Evolutionary conservation across 37 sponge, comb jelly and placozoan genomes (phyloP).

Genomic region (Axinella damicornis): DNA sequence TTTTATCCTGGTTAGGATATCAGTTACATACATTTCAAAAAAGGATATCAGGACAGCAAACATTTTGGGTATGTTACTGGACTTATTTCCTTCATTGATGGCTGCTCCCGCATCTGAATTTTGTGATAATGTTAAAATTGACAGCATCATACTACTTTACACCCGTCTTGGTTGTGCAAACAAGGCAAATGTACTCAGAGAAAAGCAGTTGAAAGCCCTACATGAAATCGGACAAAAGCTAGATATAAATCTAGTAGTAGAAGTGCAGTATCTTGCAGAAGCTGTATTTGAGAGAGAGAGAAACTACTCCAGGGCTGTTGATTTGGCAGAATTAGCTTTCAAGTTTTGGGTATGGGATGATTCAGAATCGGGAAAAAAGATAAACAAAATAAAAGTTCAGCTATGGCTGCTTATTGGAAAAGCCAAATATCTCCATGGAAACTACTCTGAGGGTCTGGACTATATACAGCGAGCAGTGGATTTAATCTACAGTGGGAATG

Average conservation of each 20-base stretch:
- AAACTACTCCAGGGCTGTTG: background rate
- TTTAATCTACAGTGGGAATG: background rate
- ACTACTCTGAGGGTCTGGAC: background rate
- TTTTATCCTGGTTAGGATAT: too few species aligned
- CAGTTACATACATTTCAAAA: too few species aligned
- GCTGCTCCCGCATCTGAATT: too few species aligned
- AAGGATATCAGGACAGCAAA: too few species aligned
- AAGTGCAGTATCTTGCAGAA: background rate
- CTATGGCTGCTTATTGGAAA: background rate
- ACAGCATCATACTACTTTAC: too few species aligned
- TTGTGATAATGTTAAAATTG: too few species aligned
- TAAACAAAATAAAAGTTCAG: background rate
- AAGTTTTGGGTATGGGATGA: too few species aligned
- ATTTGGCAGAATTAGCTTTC: background rate
- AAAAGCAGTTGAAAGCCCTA: background rate
- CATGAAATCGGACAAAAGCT: background rate
- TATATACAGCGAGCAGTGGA: background rate
- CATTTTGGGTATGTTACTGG: too few species aligned
- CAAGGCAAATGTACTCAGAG: too few species aligned
- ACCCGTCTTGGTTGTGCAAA: too few species aligned
- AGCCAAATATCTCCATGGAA: background rate
- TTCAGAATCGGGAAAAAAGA: too few species aligned
- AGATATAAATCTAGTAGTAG: background rate
- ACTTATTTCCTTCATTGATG: too few species aligned
- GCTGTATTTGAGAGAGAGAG: background rate